phyloP scores from a whole-genome alignment of 2,797 vertebrate species.

The Xenentodon cancila region DNA sequence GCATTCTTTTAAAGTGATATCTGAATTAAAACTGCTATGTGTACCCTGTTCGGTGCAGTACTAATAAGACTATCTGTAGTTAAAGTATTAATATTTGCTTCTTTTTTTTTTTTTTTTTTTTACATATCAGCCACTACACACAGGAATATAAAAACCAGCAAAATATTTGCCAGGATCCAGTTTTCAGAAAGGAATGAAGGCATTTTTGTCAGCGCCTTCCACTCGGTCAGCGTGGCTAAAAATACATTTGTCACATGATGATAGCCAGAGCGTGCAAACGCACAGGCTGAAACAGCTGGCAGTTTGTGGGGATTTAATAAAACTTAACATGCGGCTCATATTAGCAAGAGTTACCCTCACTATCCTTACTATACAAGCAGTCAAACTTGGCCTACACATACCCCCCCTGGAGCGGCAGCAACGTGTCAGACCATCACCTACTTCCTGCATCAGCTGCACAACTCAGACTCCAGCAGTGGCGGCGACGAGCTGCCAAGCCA shows the following conservation, averaged over 20 bases:
- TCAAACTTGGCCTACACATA: not conserved
- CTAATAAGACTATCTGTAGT: too few relatives aligned
- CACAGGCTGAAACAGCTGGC: not conserved
- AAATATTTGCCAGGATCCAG: conserved; percentile 3
- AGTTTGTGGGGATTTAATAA: not conserved
- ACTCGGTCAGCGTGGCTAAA: not conserved
- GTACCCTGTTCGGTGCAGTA: too few relatives aligned
- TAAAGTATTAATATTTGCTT: not conserved
- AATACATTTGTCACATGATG: conserved; percentile 4
- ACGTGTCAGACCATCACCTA: conserved; percentile 43
- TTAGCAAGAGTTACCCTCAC: conserved; percentile 1
- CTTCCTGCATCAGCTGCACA: conserved; percentile 21
- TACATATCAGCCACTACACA: not conserved
- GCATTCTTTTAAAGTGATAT: too few relatives aligned
- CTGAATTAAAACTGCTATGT: too few relatives aligned
- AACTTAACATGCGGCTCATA: not conserved
- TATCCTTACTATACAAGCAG: not conserved
- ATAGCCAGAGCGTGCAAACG: not conserved
- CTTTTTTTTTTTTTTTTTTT: too few relatives aligned
- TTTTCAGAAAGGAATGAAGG: not conserved
- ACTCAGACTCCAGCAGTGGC: conserved; percentile 26
- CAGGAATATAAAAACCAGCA: not conserved
- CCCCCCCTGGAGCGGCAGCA: not conserved
- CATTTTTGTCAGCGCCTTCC: conserved; percentile 1
- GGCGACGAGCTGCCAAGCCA: conserved; percentile 5